phyloP scores from a whole-genome alignment of 2,888 invertebrate genomes.

The Synanthedon vespiformis region DNA sequence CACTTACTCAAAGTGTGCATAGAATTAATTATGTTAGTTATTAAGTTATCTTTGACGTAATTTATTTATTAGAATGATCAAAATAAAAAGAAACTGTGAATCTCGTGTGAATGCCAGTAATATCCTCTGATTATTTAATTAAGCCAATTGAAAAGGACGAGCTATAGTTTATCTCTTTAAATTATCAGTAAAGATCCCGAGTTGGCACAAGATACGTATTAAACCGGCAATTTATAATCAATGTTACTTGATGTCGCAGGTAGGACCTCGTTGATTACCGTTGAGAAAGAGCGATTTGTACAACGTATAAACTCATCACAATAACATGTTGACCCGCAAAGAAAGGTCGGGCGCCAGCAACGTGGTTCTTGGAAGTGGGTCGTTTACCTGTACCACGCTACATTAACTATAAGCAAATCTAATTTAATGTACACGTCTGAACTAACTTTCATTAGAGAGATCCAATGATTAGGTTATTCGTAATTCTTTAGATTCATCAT shows the following conservation, averaged over 20 bases:
- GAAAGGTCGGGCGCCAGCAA: slow-evolving; percentile 42
- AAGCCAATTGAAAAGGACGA: too few relatives aligned
- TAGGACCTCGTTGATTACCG: background rate
- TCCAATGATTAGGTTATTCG: too few relatives aligned
- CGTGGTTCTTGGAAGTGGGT: slow-evolving; percentile 27
- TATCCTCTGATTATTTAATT: too few relatives aligned
- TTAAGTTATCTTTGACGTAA: too few relatives aligned
- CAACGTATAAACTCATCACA: slow-evolving; percentile 32
- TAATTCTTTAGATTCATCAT: too few relatives aligned
- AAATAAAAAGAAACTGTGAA: too few relatives aligned
- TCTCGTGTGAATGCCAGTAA: too few relatives aligned
- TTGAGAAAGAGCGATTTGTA: slow-evolving; percentile 16
- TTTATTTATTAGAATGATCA: too few relatives aligned
- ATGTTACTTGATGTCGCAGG: background rate
- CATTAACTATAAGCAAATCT: background rate
- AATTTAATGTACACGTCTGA: background rate
- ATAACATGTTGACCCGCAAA: slow-evolving; percentile 44
- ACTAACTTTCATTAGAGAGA: too few relatives aligned
- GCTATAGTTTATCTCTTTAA: too few relatives aligned
- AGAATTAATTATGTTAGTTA: too few relatives aligned
- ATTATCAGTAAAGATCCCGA: background rate
- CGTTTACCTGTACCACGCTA: slow-evolving; percentile 25
- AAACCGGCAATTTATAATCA: background rate
- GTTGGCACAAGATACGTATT: background rate
- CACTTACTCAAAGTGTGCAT: too few relatives aligned